phyloP scores from a whole-genome alignment of 1,140 invertebrate genomes.

The Pinna nobilis region DNA sequence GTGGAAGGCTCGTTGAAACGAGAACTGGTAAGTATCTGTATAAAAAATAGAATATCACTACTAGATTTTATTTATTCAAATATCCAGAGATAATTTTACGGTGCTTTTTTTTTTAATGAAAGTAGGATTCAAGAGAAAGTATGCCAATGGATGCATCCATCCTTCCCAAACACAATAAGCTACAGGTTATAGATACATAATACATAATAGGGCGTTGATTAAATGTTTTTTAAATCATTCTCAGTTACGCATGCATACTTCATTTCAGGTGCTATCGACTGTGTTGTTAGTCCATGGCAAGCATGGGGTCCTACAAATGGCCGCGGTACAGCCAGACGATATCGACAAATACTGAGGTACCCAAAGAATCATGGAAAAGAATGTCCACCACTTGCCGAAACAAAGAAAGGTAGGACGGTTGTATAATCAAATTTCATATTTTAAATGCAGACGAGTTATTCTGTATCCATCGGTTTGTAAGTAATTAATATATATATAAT shows the following conservation, averaged over 20 bases:
- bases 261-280: slow-evolving; percentile 9
- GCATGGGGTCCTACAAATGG: slow-evolving; percentile 2
- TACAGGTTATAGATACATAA: too few species aligned
- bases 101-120: too few species aligned
- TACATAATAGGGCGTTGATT: too few species aligned
- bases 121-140: too few species aligned
- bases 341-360: neutral
- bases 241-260: neutral
- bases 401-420: neutral
- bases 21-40: neutral
- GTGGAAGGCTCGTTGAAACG: neutral
- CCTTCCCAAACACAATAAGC: too few species aligned
- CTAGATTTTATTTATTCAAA: too few species aligned
- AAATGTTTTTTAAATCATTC: too few species aligned
- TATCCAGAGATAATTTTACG: too few species aligned
- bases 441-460: neutral
- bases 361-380: neutral
- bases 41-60: too few species aligned
- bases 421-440: neutral
- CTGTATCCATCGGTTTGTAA: neutral
- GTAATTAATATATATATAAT: neutral
- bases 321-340: neutral
- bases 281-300: slow-evolving; percentile 14
- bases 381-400: neutral
- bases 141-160: too few species aligned